Conservation (phyloP, 2,797 vertebrate genomes). For the Silurus lanzhouensis region DNA sequence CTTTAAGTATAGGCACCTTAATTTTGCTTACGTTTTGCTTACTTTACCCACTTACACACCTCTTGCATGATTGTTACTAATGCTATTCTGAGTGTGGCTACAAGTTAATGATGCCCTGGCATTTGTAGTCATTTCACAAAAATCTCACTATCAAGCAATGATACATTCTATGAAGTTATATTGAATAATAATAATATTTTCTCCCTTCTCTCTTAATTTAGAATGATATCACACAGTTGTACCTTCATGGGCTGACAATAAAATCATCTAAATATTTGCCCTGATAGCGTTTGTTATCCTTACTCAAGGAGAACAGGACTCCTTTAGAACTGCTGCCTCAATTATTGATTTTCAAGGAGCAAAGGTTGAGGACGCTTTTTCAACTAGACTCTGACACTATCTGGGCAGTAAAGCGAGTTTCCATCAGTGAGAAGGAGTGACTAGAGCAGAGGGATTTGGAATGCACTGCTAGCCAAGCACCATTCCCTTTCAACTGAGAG, state of each 20-base stretch:
- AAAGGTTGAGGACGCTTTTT: conserved; percentile 56
- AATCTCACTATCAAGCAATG: background rate
- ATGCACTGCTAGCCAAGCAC: conserved; percentile 32
- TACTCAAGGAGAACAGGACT: conserved; percentile 42
- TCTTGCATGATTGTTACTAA: background rate
- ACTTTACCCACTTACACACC: background rate
- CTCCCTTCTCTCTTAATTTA: background rate
- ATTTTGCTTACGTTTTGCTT: background rate
- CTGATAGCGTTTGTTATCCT: conserved; percentile 45
- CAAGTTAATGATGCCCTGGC: background rate
- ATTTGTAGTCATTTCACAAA: background rate
- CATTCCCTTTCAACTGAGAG: conserved; percentile 28
- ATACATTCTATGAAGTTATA: background rate
- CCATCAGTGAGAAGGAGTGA: conserved; percentile 42
- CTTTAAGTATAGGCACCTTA: conserved; percentile 53
- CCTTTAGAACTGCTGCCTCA: conserved; percentile 47
- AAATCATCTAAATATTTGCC: conserved; percentile 45
- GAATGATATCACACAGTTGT: background rate
- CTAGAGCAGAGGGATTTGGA: conserved; percentile 36
- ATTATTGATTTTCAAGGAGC: conserved; percentile 52
- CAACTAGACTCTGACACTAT: conserved; percentile 47
- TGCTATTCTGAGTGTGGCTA: background rate
- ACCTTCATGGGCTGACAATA: conserved; percentile 24
- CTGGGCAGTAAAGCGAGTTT: conserved; percentile 47
- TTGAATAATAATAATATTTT: background rate